A percentile compares a stretch with the other conserved stretches of the same genome.
Conservation (phyloP, 2,113 vertebrate species). For the Syngnathoides biaculeatus region DNA sequence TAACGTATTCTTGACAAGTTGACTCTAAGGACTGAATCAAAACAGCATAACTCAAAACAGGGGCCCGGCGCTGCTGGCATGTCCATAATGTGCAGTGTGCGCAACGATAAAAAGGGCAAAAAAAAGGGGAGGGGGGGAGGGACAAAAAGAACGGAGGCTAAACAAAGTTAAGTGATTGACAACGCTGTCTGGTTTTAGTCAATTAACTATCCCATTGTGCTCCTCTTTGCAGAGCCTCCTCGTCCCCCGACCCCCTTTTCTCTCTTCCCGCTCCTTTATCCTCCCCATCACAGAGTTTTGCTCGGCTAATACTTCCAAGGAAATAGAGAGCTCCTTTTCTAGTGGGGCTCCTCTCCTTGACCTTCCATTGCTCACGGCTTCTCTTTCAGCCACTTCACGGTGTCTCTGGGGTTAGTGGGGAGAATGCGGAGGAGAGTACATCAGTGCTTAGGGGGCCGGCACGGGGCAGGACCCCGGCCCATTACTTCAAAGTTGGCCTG, state of each 20-base stretch:
- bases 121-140: conserved; percentile 50
- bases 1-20: not conserved
- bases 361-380: conserved; percentile 95
- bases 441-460: conserved; percentile 93
- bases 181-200: conserved; percentile 97
- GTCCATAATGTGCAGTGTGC: conserved; percentile 58
- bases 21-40: conserved; percentile 11
- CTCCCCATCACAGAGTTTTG: conserved; percentile 86
- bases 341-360: conserved; percentile 95
- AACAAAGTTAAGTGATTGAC: conserved; percentile 99
- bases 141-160: conserved; percentile 64
- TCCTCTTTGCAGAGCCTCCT: conserved; percentile 82
- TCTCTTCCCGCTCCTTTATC: conserved; percentile 69
- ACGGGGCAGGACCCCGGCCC: conserved; percentile 88
- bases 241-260: conserved; percentile 62
- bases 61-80: conserved; percentile 35
- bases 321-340: conserved; percentile 98
- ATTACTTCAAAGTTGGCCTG: conserved; percentile 98
- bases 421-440: conserved; percentile 95
- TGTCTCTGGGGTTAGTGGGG: conserved; percentile 91
- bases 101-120: not conserved
- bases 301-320: conserved; percentile 98
- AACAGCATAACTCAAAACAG: conserved; percentile 53
- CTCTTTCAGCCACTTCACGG: conserved; percentile 98
- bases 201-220: conserved; percentile 99